Base-by-base conservation (phyloP, 2,888 invertebrate species). In the Synergus gifuensis region DNA sequence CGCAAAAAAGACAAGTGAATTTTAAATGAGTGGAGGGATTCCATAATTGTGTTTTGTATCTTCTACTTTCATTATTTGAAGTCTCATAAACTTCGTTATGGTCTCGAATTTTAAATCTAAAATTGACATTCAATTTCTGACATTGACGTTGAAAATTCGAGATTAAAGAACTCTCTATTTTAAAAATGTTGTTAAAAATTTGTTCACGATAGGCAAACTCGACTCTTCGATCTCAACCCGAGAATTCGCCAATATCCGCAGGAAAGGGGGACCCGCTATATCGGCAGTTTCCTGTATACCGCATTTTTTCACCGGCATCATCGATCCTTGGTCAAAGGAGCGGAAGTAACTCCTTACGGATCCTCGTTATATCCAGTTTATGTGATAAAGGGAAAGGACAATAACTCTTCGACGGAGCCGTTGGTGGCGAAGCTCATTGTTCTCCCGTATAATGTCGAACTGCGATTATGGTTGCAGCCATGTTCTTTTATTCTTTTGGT, bases 401-500 rank as follows among this genome's bases (percentile, higher is more conserved):
- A 73, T 73, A 73, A 54, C 73, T 73, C 49, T 73, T 73, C n/a
- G n/a, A 73, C 46, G 73, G 11, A 54, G 40, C 49, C 73, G 36
- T 73, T 73, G 54, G 73, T 73, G 54, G 54, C 22, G 54, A 54
- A 54, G 12, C 11, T 54, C 54, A 73, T 73, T 73, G 73, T 73
- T 54, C 54, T 73, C 46, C 11, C 28, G 46, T 46, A 36, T 69
- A 69, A 69, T 49, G 49, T 54, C 40, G n/a, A 64, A 69, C 76
- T 60, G 64, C 82, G 60, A 77, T 77, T 69, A 82, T 80, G 80
- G 76, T 76, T 81, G 63, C 58, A 76, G 66, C 62, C 79, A 73
- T 78, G 81, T 80, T 81, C 77, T 78, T 79, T 83, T 81, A 81
- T 83, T 79, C 79, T 58, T 83, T 77, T 76, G 77, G 78, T 80